Evolutionary conservation across 1,140 invertebrate species (phyloP).

Genomic region (Lamellibrachia luymesi): DNA sequence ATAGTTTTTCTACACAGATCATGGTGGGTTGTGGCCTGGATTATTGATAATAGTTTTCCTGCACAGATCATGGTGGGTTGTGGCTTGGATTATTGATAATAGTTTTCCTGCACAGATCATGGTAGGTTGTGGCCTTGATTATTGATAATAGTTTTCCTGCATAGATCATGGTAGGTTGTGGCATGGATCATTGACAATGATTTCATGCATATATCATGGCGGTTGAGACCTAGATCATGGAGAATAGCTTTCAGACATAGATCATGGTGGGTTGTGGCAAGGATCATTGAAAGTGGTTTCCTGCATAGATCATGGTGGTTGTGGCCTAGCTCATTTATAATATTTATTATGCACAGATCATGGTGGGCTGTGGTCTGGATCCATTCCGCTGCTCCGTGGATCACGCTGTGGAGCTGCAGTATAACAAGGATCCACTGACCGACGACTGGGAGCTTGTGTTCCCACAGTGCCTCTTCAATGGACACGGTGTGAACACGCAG

Average conservation of each 20-base stretch:
- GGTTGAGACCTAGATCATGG: background rate
- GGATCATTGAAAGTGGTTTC: constrained; percentile 13
- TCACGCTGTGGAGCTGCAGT: constrained; percentile 46
- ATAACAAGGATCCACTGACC: constrained; percentile 45
- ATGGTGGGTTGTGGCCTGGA: too few species aligned
- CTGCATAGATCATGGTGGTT: background rate
- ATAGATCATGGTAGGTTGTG: background rate
- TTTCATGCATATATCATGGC: background rate
- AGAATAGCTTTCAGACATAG: background rate
- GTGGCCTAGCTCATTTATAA: background rate
- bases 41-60: too few species aligned
- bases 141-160: too few species aligned
- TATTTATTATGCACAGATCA: constrained; percentile 18
- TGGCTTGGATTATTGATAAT: background rate
- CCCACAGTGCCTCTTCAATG: constrained; percentile 51
- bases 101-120: background rate
- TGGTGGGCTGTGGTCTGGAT: constrained; percentile 51
- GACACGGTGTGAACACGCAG: constrained; percentile 36
- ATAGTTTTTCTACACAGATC: too few species aligned
- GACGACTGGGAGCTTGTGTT: constrained; percentile 55
- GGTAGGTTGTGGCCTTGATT: too few species aligned
- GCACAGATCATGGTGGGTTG: too few species aligned
- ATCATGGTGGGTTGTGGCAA: constrained; percentile 51
- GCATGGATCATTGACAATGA: background rate
- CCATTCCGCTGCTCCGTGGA: constrained; percentile 36